phyloP scores from a whole-genome alignment of 2,113 vertebrate genomes.

The Cryptotis parvus region DNA sequence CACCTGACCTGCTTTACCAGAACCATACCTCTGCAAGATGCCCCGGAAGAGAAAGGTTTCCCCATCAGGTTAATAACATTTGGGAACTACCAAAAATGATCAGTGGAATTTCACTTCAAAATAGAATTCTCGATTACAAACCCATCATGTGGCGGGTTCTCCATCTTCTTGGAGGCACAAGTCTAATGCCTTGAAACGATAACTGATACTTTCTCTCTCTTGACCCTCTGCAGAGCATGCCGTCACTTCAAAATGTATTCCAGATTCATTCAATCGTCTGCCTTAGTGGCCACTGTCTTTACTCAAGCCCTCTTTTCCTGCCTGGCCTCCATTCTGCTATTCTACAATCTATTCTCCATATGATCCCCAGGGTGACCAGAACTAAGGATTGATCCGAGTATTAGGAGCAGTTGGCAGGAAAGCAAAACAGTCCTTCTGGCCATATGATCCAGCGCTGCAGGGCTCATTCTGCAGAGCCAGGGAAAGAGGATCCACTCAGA shows the following conservation, averaged over 20 bases:
- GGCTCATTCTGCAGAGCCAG: not conserved
- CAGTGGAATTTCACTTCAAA: conserved; percentile 18
- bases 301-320: not conserved
- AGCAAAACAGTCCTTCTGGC: not conserved
- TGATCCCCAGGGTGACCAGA: not conserved
- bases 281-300: not conserved
- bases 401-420: not conserved
- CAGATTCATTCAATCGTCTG: not conserved
- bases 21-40: not conserved
- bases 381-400: not conserved
- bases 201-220: not conserved
- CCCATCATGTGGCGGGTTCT: not conserved
- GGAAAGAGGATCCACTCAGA: not conserved
- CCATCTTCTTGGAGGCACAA: not conserved
- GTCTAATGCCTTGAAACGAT: not conserved
- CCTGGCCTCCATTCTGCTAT: not conserved
- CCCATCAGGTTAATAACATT: not conserved
- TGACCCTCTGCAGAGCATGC: not conserved
- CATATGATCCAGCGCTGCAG: not conserved
- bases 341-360: not conserved
- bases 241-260: not conserved
- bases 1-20: not conserved
- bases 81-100: not conserved
- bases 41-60: not conserved
- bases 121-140: not conserved